Evolutionary conservation across 2,888 invertebrate genomes (phyloP).

Genomic region (Lysandra bellargus): DNA sequence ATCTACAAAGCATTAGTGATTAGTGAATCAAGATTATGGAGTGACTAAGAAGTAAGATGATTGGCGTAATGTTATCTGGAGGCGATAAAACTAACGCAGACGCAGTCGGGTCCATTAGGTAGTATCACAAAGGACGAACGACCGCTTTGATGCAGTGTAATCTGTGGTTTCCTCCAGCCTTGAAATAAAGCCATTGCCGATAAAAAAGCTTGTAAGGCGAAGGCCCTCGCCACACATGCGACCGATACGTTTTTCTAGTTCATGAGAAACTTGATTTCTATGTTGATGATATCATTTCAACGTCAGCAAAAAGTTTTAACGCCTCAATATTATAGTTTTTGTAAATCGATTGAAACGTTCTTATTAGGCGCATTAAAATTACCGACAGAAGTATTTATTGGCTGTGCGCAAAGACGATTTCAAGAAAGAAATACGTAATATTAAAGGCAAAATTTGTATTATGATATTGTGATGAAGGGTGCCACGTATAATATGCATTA

Average conservation of each 20-base stretch:
- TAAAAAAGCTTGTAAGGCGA: constrained; percentile 20
- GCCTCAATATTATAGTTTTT: neutral
- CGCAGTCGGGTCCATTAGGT: constrained; percentile 17
- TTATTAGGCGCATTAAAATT: neutral
- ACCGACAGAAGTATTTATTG: neutral
- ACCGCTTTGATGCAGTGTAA: constrained; percentile 33
- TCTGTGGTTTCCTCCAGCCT: constrained; percentile 35
- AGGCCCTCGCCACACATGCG: constrained; percentile 4
- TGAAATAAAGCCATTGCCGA: constrained; percentile 31
- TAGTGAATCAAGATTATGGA: neutral
- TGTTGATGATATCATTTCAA: neutral
- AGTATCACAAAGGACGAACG: constrained; percentile 27
- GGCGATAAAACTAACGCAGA: constrained; percentile 18
- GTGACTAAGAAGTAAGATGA: neutral
- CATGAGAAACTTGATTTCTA: neutral
- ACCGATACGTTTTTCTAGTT: constrained; percentile 3
- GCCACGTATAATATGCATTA: too few species aligned
- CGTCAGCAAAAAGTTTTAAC: neutral
- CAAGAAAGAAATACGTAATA: neutral
- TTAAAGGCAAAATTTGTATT: neutral
- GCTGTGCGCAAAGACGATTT: neutral
- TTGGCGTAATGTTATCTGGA: constrained; percentile 4
- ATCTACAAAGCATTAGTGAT: neutral
- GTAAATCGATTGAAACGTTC: neutral
- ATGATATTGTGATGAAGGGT: too few species aligned